A percentile compares a stretch with the other conserved stretches of the same genome.
phyloP scores from a whole-genome alignment of 2,113 vertebrate genomes.

The Chlorodrepanis virens region DNA sequence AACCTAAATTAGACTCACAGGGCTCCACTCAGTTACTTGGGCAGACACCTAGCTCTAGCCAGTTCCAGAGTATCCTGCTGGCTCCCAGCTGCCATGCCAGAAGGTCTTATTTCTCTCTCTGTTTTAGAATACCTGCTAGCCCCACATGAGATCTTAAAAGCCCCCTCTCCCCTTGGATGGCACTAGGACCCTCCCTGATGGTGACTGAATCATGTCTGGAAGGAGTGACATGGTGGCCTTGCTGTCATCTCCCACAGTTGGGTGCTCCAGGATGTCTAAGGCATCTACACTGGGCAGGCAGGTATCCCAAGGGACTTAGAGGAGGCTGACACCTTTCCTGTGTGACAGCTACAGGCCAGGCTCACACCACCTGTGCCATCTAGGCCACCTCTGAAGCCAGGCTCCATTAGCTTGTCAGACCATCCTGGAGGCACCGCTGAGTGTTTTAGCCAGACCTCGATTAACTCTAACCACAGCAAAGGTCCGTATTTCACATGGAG shows the following conservation, averaged over 20 bases:
- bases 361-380: not conserved
- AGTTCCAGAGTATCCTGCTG: not conserved
- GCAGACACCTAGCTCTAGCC: not conserved
- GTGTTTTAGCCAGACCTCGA: not conserved
- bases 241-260: not conserved
- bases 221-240: not conserved
- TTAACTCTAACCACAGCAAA: accelerated
- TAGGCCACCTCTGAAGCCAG: not conserved
- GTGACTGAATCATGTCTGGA: not conserved
- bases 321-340: not conserved
- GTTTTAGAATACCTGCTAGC: not conserved
- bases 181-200: not conserved
- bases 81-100: not conserved
- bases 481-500: not conserved
- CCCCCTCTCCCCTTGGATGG: not conserved
- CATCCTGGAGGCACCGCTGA: not conserved
- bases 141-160: accelerated
- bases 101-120: not conserved
- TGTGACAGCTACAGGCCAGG: not conserved
- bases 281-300: not conserved
- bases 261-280: not conserved
- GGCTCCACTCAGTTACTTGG: not conserved
- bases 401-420: not conserved
- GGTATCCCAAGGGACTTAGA: not conserved
- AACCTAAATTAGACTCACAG: not conserved